phyloP scores from a whole-genome alignment of 2,888 invertebrate genomes.

The Rhagophthalmus giganteus region DNA sequence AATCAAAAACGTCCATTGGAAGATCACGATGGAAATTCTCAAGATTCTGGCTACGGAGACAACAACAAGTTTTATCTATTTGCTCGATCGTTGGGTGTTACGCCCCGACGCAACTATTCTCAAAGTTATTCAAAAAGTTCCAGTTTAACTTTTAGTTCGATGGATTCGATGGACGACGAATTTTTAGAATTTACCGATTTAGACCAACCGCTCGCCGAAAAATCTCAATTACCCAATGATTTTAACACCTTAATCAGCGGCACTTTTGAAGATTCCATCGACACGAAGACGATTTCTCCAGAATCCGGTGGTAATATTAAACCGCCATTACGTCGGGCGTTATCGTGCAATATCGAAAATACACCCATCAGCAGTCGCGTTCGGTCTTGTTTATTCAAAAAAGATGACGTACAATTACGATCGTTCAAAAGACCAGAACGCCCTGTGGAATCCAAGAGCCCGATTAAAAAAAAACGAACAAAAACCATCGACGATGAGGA shows the following conservation, averaged over 20 bases:
- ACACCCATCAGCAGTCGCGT: conserved; percentile 53
- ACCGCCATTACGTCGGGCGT: conserved; percentile 57
- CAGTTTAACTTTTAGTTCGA: conserved; percentile 56
- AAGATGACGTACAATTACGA: conserved; percentile 20
- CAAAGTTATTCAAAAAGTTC: conserved; percentile 45
- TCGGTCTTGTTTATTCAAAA: conserved; percentile 57
- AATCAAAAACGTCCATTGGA: conserved; percentile 53
- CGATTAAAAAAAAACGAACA: conserved; percentile 54
- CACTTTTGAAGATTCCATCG: conserved; percentile 49
- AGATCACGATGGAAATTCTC: conserved; percentile 61
- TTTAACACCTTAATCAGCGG: conserved; percentile 63
- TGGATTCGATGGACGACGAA: conserved; percentile 66
- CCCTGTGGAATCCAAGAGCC: conserved; percentile 58
- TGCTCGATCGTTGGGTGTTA: conserved; percentile 24
- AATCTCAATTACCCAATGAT: conserved; percentile 59
- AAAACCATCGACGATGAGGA: conserved; percentile 40
- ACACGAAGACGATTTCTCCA: conserved; percentile 13
- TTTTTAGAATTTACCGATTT: conserved; percentile 66
- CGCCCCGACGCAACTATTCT: conserved; percentile 30
- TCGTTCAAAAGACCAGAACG: conserved; percentile 71
- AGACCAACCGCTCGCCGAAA: conserved; percentile 58
- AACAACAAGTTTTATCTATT: conserved; percentile 42
- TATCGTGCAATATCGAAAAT: conserved; percentile 56
- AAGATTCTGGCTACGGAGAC: conserved; percentile 62
- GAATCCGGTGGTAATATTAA: conserved; percentile 39